phyloP scores from a whole-genome alignment of 1,140 invertebrate genomes.

The Berghia stephanieae region DNA sequence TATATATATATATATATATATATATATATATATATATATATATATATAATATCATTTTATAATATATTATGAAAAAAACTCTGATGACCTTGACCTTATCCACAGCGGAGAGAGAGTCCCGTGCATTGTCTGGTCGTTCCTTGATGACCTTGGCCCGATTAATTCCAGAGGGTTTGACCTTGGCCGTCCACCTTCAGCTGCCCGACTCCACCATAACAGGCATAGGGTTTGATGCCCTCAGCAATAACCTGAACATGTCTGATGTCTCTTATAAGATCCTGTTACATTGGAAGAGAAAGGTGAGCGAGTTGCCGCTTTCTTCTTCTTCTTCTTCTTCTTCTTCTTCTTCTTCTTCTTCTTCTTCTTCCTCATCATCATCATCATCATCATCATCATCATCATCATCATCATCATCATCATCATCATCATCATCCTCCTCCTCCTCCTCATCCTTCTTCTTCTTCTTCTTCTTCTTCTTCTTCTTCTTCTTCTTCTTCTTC shows the following conservation, averaged over 20 bases:
- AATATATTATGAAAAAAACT: not conserved
- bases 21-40: not conserved
- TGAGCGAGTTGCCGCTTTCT: not conserved
- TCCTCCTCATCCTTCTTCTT: not conserved
- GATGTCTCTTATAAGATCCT: slow-evolving; percentile 66
- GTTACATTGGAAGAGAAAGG: slow-evolving; percentile 62
- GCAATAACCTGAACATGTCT: slow-evolving; percentile 57
- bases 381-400: not conserved
- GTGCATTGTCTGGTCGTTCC: slow-evolving; percentile 58
- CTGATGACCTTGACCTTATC: not conserved
- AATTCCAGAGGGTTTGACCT: slow-evolving; percentile 60
- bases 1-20: not conserved
- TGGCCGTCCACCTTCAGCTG: slow-evolving; percentile 63
- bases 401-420: not conserved
- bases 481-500: not conserved
- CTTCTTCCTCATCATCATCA: not conserved
- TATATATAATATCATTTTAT: not conserved
- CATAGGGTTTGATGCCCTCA: slow-evolving; percentile 65
- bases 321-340: not conserved
- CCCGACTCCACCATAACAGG: slow-evolving; percentile 65
- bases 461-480: not conserved
- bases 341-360: not conserved
- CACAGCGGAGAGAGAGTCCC: slow-evolving; percentile 61
- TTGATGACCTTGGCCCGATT: slow-evolving; percentile 55
- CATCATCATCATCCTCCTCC: not conserved